Percentiles rank a stretch among this genome's conserved stretches.
Evolutionary conservation across 1,140 invertebrate species (phyloP).

Genomic region (Ostrea edulis): DNA sequence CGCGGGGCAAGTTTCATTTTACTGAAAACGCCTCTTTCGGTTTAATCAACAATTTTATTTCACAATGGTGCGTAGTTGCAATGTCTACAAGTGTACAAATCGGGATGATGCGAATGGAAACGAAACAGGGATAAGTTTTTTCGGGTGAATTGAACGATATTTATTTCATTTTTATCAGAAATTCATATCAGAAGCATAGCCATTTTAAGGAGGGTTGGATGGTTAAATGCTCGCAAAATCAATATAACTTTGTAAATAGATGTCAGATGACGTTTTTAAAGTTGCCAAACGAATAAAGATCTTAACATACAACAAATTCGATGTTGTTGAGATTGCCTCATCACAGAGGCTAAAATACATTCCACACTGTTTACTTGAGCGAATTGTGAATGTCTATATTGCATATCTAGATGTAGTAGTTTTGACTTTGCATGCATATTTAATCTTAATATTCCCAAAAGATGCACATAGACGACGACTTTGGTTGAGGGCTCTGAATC

Average conservation of each 20-base stretch:
- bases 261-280: neutral
- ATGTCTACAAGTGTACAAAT: no score
- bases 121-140: neutral
- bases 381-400: no score
- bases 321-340: no score
- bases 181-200: neutral
- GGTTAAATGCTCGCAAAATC: neutral
- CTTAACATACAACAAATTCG: no score
- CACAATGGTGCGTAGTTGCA: no score
- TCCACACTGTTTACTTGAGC: neutral
- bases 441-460: conserved; percentile 42
- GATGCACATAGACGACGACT: conserved; percentile 30
- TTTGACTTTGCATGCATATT: no score
- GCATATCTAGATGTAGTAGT: no score
- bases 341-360: no score
- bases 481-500: conserved; percentile 36
- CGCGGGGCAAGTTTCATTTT: no score
- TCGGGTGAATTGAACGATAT: conserved; percentile 2
- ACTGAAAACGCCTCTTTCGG: no score
- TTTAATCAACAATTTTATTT: no score
- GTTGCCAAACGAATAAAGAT: neutral
- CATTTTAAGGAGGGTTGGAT: neutral
- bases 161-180: neutral
- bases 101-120: no score
- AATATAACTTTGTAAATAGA: conserved; percentile 13